Evolutionary conservation across 1,140 invertebrate genomes (phyloP), one percentile per base, ranked within the genome.

Genomic region (Sycophila sp.): DNA sequence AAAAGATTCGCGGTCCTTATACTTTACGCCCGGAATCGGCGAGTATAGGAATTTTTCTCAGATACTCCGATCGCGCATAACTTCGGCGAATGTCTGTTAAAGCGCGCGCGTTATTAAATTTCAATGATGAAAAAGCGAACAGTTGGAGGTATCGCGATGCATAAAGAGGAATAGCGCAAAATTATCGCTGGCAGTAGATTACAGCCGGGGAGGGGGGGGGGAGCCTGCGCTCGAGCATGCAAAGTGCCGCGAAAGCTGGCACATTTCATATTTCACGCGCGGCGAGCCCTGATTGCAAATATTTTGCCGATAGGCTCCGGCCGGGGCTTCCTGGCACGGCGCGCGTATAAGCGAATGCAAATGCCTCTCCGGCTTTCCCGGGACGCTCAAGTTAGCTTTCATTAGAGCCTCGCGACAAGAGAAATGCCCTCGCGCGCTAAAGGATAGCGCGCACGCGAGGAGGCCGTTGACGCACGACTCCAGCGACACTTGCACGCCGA

Each of bases 401-500:
- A 4, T 13, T n/a, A n/a, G n/a, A n/a, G 38, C 19, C 17, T 22
- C 4, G 28, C 51, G 26, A 55, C 51, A 32, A 34, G 51, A 55
- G 51, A 17, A 55, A 34, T 55, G 30, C 24, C 28, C 51, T 53
- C 24, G 15, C 28, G 7, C 11, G 0, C 6, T 32, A 55, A 55
- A 55, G 51, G 28, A 55, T 55, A n/a, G 51, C 13, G 13, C 26
- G 49, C 47, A 5, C 24, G 51, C 13, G 28, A 15, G 49, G 19
- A 11, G 47, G 3, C 69, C 51, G 74, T 78, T 81, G 82, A 83
- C 80, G 78, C 78, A 82, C 77, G 78, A 81, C 79, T 81, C 76
- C 81, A 83, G 80, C 83, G 83, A 84, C 82, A 84, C 78, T 82
- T 77, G 78, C 77, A 78, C 81, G 73, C n/a, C n/a, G n/a, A n/a